Evolutionary conservation across 1,140 invertebrate species (phyloP), one percentile per base, ranked within the genome.

Genomic region (Scylla paramamosain): DNA sequence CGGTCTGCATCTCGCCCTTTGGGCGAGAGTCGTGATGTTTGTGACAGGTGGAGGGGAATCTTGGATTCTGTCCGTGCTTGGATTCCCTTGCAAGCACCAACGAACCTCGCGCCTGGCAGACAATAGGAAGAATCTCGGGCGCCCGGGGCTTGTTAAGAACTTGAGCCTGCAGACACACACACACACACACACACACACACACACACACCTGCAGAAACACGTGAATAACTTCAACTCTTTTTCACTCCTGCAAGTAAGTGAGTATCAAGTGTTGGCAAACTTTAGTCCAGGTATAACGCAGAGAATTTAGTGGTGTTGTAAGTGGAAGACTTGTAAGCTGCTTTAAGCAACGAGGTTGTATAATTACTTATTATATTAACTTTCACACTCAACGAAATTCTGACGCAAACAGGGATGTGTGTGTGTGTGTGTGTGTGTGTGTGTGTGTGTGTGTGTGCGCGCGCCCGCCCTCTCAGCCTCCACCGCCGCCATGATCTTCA

Each of bases 371-470:
- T 77, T 20, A 77, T 77, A 77, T 77, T 77, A 77, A 77, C 67
- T 77, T 77, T n/a, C 67, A 77, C 7, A 77, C 67, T 77, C 67
- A 77, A 77, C 67, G 25, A 77, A 77, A 77, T 77, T 77, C 67
- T 77, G 67, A 20, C 20, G 67, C 67, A n/a, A 77, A n/a, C 67
- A 77, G 67, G 67, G 20, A n/a, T 77, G 67, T 77, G 67, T 77
- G 67, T 77, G 67, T 77, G 67, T 77, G 67, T 77, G 67, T 77
- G 67, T 77, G 67, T 77, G 67, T 77, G 67, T 77, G 67, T 77
- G 67, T 77, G 25, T 77, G 67, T 77, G 67, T 77, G 67, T 77
- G 67, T 77, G 67, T 77, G 67, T 77, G 67, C n/a, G 67, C n/a
- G 25, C 1, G 25, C 20, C 6, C 1, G 25, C 16, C 67, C 3